Evolutionary conservation across 2,113 vertebrate genomes (phyloP), one percentile per base, ranked within the genome.

Genomic region (Alethe castanea): DNA sequence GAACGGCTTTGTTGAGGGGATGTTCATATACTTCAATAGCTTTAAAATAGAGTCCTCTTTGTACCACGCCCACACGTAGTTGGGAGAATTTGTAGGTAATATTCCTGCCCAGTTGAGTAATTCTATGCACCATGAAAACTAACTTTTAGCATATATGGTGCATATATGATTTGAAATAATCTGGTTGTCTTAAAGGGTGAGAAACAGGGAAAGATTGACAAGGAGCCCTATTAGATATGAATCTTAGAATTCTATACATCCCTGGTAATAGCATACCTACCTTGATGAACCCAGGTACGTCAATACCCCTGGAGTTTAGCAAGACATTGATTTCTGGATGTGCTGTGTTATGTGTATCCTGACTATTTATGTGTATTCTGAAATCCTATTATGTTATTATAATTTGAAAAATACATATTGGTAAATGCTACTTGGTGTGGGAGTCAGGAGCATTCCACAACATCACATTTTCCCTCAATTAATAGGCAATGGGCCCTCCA

Each of bases 1-100:
- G 50, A 65, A 56, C 0, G 1, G 12, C 3, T 40, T 19, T 48
- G 19, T 40, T 56, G 23, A 65, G 19, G 3, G 6, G 8, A 2
- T 65, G 10, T n/a, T n/a, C 16, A 4, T 1, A 2, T 29, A 16
- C 3, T 74, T 47, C 24, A 65, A 48, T 48, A 17, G 19, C 10
- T 57, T 57, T 48, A 65, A 48, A 48, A 57, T 5, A 48, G 9
- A 5, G 6, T 15, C 56, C 4, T 64, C 14, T 65, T 14, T 48
- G 29, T 35, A 65, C 18, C 40, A 65, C 24, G 25, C 6, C 2
- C 15, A 19, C 8, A 15, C 10, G 13, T 23, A 57, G 29, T 24
- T 74, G 16, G 42, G 14, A 48, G 12, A 40, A 29, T 40, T 16
- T 57, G 11, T 24, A 57, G 52, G 35, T 25, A 16, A 48, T 65